Evolutionary conservation across 30 jellyfish, hydroid and myxozoan species (phyloP), one percentile per base, ranked within the genome.

Genomic region (Aurelia sp.): DNA sequence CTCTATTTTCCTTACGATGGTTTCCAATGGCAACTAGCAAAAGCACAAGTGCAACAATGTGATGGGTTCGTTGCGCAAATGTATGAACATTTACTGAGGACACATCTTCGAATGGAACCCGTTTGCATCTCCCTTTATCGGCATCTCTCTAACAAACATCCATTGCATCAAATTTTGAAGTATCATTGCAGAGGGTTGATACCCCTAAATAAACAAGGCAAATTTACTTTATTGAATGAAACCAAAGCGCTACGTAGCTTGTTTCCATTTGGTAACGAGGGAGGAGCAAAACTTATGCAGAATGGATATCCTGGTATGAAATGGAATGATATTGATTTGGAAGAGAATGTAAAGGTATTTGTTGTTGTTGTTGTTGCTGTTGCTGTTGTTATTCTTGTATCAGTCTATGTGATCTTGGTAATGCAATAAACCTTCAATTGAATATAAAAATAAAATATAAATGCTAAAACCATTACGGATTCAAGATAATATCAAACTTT

Each of bases 181-280:
- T 84, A 16, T 15, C 98, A 92, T 33, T 92, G 98, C 80, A 89
- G 94, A 21, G 97, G 96, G 6, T 62, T 85, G 79, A 30, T 87
- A 17, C 87, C 86, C 2, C 41, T 78, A 18, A 87, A 87, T 41
- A 70, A 41, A 30, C 41, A 48, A 51, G 96, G 87, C 62, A 27
- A 41, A 11, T 35, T 64, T n/a, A 68, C 62, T 24, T 62, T 84
- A 44, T 50, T 73, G 10, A 31, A 30, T 48, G 24, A 74, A 12
- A 51, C 24, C 15, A 47, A n/a, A 35, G 0, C 20, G 8, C 8
- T 60, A 13, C 73, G 55, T 74, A 21, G 51, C 5, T 60, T 84
- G 48, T 58, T 84, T 33, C n/a, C 87, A 15, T 16, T n/a, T 12
- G 92, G 92, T 16, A 72, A 58, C 69, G 51, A 16, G 22, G 87